Evolutionary conservation across 1,140 invertebrate species (phyloP), one percentile per base, ranked within the genome.

Genomic region (Drosophila subobscura): DNA sequence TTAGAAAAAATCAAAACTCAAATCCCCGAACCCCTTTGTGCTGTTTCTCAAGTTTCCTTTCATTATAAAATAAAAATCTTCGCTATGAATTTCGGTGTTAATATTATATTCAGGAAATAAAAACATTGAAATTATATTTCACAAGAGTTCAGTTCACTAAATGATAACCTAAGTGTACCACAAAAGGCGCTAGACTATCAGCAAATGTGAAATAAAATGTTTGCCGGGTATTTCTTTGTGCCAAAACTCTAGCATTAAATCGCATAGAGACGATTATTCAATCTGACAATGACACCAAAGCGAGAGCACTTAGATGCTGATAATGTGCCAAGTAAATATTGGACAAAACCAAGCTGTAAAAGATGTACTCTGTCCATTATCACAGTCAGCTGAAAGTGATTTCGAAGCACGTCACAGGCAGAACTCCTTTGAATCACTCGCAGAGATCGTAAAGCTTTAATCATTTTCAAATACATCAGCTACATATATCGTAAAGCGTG

Each of bases 281-380:
- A 68, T 51, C 25, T 45, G 20, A 68, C 44, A 68, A 68, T 41
- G 65, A 40, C 7, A 16, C 10, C 23, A 54, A 55, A 66, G 56
- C 25, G 51, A 68, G 51, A 68, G 44, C 66, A 68, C 66, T 68
- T 68, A 68, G 37, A 22, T 16, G 5, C 64, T 68, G 66, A 29
- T 68, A 68, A 68, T 68, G 4, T n/a, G 8, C n/a, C 42, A 4
- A 12, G 51, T 27, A 68, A 68, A 68, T 56, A 68, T 47, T 68
- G 10, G 27, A 68, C 50, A 33, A 56, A 46, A 45, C 4, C 14
- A 65, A 41, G 63, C 42, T 68, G 65, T 68, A 55, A 67, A 41
- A 33, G 50, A 68, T 68, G 33, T 55, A 56, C 33, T 5, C 51
- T 68, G 4, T 20, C 23, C 20, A 68, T 68, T 68, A 68, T 68